phyloP scores from a whole-genome alignment of 2,113 vertebrate species.

The Ameiurus melas region DNA sequence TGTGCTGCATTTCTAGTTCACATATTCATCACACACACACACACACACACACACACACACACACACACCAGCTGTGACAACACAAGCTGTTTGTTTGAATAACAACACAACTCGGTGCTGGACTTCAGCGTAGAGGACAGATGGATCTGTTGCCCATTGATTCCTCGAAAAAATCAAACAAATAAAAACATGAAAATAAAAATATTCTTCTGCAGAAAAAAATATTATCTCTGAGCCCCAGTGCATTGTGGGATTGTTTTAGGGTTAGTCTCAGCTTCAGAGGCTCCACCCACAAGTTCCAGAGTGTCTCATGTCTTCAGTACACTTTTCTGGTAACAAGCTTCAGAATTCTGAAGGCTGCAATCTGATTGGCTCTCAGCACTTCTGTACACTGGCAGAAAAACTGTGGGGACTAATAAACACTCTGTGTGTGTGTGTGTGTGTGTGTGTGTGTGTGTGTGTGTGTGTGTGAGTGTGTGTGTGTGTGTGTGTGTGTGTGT shows the following conservation, averaged over 20 bases:
- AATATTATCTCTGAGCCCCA: neutral
- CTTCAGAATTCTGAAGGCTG: neutral
- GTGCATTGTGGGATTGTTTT: neutral
- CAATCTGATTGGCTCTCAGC: too few species aligned
- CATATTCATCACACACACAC: constrained; percentile 24
- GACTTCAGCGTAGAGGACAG: neutral
- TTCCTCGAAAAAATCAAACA: neutral
- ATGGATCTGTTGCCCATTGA: constrained; percentile 3
- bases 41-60: constrained; percentile 19
- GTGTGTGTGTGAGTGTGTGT: neutral
- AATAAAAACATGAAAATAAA: neutral
- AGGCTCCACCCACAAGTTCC: neutral
- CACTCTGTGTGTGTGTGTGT: neutral
- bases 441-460: neutral
- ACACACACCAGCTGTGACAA: constrained; percentile 15
- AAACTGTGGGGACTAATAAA: too few species aligned
- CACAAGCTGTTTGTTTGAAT: constrained; percentile 14
- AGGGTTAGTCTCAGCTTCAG: neutral
- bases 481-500: too few species aligned
- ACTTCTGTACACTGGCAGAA: too few species aligned
- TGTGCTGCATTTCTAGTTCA: constrained; percentile 31
- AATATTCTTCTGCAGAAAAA: neutral
- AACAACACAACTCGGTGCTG: constrained; percentile 19
- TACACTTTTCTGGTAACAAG: neutral
- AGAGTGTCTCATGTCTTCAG: neutral